A percentile compares a stretch with the other conserved stretches of the same genome.
phyloP scores from a whole-genome alignment of 2,113 vertebrate species.

The Emydura subglobosa region DNA sequence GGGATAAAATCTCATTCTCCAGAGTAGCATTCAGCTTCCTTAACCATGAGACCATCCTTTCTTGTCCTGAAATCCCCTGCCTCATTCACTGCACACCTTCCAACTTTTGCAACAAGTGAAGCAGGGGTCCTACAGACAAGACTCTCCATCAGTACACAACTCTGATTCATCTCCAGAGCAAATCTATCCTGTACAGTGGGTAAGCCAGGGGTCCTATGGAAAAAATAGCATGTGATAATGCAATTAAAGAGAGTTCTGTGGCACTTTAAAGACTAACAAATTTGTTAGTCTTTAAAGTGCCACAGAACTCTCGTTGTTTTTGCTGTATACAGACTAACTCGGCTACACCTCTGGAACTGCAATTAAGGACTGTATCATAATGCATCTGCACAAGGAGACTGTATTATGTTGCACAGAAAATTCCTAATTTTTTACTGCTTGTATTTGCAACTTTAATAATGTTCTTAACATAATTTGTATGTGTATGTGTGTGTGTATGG shows the following conservation, averaged over 20 bases:
- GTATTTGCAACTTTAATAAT: not conserved
- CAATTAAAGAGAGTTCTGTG: not conserved
- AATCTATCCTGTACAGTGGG: not conserved
- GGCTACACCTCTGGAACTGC: not conserved
- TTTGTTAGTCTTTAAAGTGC: too few relatives aligned
- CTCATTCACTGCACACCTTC: not conserved
- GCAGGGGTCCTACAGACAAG: not conserved
- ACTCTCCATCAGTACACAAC: not conserved
- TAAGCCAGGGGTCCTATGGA: not conserved
- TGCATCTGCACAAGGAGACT: rapidly evolving
- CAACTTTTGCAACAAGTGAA: not conserved
- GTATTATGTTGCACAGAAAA: not conserved
- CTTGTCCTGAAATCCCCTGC: not conserved
- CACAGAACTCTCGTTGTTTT: too few relatives aligned
- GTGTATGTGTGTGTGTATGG: not conserved
- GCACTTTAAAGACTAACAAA: too few relatives aligned
- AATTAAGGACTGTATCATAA: not conserved
- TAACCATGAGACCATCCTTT: not conserved
- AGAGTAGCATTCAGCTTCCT: not conserved
- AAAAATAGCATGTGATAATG: not conserved
- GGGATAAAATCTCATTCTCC: not conserved
- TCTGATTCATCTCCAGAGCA: not conserved
- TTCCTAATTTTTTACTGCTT: not conserved
- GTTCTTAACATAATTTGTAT: not conserved
- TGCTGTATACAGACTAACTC: too few relatives aligned